Evolutionary conservation across 1,140 invertebrate species (phyloP), one percentile per base, ranked within the genome.

Genomic region (Hyphantria cunea): DNA sequence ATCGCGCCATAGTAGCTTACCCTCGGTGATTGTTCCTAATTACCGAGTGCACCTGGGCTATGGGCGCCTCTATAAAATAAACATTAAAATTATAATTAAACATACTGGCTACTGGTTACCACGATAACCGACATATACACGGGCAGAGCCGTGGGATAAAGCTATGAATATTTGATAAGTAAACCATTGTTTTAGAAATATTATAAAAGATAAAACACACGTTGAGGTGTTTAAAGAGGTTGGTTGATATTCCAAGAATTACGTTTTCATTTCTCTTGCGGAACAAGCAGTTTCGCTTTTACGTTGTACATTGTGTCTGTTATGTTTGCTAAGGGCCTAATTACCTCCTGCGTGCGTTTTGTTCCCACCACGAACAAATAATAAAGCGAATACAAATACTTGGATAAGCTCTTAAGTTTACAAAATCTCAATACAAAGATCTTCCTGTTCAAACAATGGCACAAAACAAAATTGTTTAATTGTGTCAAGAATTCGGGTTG

Each of bases 261-360:
- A 53, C 58, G 66, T 67, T 63, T 65, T 61, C 51, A 58, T 52
- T 59, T 50, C 44, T 47, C 41, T 47, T 41, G 44, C 41, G 25
- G 9, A 49, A 39, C 39, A 42, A 63, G 53, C 59, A 71, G 53
- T 63, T 64, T 64, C 56, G 32, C 64, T 70, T 69, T 64, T 44
- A 47, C 17, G 66, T 61, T 69, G 62, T 44, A 15, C 60, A 31
- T 59, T 63, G 44, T 58, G 41, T 54, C 65, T 73, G 72, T 70
- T 67, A 47, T 74, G 64, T 77, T 72, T 72, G 61, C 54, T 51
- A 55, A 77, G 64, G 49, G 63, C 63, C 72, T 74, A 77, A 74
- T 77, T 76, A 76, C 62, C 59, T 61, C 48, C 48, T 56, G 66
- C 67, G 54, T 52, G 48, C 69, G 67, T 69, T 73, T 67, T 70